phyloP scores from a whole-genome alignment of 1,140 invertebrate species.

The Centruroides vittatus region DNA sequence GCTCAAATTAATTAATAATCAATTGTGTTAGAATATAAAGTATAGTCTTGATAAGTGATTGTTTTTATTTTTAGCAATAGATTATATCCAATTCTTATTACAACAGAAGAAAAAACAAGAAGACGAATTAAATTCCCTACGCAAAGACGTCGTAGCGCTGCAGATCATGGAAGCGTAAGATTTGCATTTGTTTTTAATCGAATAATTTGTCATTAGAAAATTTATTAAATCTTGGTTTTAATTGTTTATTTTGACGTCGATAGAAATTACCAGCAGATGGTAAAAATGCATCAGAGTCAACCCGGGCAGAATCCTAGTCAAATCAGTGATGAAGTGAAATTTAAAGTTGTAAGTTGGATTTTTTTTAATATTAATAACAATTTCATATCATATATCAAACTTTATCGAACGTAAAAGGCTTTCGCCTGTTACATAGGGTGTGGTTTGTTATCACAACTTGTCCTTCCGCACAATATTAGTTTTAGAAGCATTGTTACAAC shows the following conservation, averaged over 20 bases:
- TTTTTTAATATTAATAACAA: neutral
- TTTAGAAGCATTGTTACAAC: no score
- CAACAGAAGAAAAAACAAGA: conserved; percentile 80
- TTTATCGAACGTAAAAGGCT: no score
- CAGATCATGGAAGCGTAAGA: conserved; percentile 49
- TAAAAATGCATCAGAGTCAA: conserved; percentile 87
- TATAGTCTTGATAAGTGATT: no score
- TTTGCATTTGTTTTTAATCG: neutral
- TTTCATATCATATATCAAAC: no score
- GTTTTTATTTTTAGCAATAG: conserved; percentile 27
- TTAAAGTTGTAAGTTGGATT: conserved; percentile 62
- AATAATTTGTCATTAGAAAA: neutral
- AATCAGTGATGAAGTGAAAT: conserved; percentile 87
- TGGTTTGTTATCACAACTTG: no score
- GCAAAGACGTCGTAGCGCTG: conserved; percentile 87
- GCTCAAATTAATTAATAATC: no score
- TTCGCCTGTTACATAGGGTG: no score
- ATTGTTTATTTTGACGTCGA: conserved; percentile 40
- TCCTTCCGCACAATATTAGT: no score
- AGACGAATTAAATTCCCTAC: conserved; percentile 79
- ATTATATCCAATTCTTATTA: conserved; percentile 56
- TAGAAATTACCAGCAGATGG: conserved; percentile 88
- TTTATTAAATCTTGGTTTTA: neutral
- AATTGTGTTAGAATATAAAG: no score
- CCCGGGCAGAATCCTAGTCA: conserved; percentile 69